Percentiles rank a stretch among this genome's conserved stretches.
These are phyloP conservation scores for Patagioenas fasciata DNA, from an alignment of 2,113 vertebrate species.

Conservation along the genomic window DNA sequence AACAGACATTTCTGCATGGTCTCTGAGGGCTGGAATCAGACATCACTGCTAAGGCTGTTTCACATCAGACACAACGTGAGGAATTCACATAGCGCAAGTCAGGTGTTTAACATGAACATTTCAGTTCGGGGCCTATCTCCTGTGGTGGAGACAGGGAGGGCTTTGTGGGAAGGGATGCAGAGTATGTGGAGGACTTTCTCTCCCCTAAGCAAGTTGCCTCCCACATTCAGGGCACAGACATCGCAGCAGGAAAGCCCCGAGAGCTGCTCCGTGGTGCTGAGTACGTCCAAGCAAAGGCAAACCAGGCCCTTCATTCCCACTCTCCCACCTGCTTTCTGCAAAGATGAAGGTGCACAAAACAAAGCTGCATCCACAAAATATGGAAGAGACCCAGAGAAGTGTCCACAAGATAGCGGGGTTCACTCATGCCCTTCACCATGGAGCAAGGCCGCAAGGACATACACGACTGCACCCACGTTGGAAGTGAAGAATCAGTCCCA, in stretches of 20 bases:
- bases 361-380: slow-evolving; percentile 3
- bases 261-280: neutral
- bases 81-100: slow-evolving; percentile 1
- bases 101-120: neutral
- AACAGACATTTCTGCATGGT: neutral
- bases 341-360: neutral
- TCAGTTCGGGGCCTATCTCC: neutral
- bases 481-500: slow-evolving; percentile 11
- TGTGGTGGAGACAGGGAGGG: neutral
- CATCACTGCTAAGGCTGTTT: neutral
- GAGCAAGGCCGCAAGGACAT: slow-evolving; percentile 31
- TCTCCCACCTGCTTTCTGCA: slow-evolving; percentile 6
- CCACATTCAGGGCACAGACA: neutral
- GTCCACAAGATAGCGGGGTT: neutral
- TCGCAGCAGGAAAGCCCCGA: neutral
- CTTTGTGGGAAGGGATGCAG: neutral
- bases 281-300: neutral
- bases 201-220: neutral
- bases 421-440: neutral
- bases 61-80: neutral
- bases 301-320: neutral
- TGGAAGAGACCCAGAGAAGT: slow-evolving; percentile 17
- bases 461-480: neutral
- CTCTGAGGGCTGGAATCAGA: neutral
- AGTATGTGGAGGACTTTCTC: neutral